phyloP scores from a whole-genome alignment of 1,140 invertebrate species.

The Drosophila funebris region DNA sequence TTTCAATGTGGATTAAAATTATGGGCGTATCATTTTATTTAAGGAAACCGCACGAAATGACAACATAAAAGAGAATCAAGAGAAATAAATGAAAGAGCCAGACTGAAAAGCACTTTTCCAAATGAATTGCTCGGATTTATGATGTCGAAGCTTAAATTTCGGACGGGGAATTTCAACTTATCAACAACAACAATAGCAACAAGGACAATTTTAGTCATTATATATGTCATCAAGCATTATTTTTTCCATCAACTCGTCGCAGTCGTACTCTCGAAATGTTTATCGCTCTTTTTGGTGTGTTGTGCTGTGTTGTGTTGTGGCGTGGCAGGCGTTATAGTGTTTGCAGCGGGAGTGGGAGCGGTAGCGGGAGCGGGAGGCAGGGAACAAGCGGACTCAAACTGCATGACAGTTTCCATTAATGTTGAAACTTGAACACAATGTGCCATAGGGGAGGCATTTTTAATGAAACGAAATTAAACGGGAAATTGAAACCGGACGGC shows the following conservation, averaged over 20 bases:
- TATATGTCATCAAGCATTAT: constrained; percentile 75
- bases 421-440: constrained; percentile 40
- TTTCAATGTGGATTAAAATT: no score
- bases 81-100: constrained; percentile 8
- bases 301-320: neutral
- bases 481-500: constrained; percentile 75
- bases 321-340: neutral
- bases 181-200: constrained; percentile 22
- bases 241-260: constrained; percentile 68
- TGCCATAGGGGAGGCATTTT: constrained; percentile 54
- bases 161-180: constrained; percentile 49
- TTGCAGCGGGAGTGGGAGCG: neutral
- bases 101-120: constrained; percentile 14
- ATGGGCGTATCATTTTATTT: no score
- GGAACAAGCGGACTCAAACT: constrained; percentile 3
- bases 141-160: constrained; percentile 44
- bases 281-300: constrained; percentile 47
- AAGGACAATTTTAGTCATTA: constrained; percentile 62
- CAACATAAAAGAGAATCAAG: neutral
- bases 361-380: neutral
- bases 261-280: constrained; percentile 58
- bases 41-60: neutral
- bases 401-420: constrained; percentile 42
- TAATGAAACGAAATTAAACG: constrained; percentile 72
- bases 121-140: constrained; percentile 53